Conservation (phyloP, 2,113 vertebrate species). For the Cacatua alba region DNA sequence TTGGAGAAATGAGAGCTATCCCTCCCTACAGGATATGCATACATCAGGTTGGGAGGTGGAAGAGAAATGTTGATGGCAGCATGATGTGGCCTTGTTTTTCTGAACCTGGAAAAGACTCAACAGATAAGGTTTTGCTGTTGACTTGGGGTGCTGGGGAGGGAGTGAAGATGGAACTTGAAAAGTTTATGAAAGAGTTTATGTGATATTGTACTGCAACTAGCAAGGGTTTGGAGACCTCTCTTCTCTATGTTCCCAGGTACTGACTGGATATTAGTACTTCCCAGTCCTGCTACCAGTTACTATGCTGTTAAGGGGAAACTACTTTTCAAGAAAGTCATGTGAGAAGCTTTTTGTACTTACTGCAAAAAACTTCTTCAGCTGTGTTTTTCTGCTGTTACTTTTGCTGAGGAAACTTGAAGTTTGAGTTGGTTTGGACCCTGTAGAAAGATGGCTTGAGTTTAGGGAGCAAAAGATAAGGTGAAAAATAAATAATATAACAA, state of each 20-base stretch:
- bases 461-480: not conserved
- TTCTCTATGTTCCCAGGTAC: not conserved
- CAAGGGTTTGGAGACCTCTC: no score
- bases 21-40: accelerated
- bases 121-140: not conserved
- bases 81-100: not conserved
- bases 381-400: not conserved
- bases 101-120: not conserved
- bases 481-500: not conserved
- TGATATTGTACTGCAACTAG: not conserved
- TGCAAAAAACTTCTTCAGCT: not conserved
- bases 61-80: not conserved
- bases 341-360: not conserved
- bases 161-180: not conserved
- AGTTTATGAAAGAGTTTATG: not conserved
- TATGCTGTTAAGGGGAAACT: not conserved
- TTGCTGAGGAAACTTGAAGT: not conserved
- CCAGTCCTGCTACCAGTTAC: not conserved
- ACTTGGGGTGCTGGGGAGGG: not conserved
- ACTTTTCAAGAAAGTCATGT: not conserved
- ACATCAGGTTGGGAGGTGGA: accelerated
- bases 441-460: not conserved
- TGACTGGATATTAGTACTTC: not conserved
- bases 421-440: not conserved
- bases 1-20: accelerated